phyloP scores from a whole-genome alignment of 92 coral and sea anemone genomes.

The Phenganax subtilis region DNA sequence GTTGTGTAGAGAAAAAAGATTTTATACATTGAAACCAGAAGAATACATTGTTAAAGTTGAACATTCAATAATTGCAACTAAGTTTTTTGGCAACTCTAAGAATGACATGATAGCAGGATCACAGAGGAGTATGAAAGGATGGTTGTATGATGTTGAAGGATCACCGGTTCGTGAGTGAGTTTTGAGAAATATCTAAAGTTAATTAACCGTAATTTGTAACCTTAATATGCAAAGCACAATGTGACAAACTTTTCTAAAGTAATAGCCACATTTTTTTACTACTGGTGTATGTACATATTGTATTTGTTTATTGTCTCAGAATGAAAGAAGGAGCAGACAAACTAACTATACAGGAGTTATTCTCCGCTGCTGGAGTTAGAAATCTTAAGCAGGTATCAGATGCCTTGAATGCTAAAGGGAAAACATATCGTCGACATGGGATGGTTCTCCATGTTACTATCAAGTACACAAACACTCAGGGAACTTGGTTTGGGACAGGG shows the following conservation, averaged over 20 bases:
- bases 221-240: not conserved
- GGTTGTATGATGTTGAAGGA: conserved; percentile 60
- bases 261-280: not conserved
- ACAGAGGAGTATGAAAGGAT: conserved; percentile 76
- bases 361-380: conserved; percentile 71
- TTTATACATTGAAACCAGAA: conserved; percentile 76
- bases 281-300: not conserved
- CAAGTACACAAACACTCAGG: conserved; percentile 67
- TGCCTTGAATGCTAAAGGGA: conserved; percentile 91
- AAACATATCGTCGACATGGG: conserved; percentile 83
- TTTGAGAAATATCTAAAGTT: not conserved
- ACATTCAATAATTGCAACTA: conserved; percentile 81
- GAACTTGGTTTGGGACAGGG: conserved; percentile 86
- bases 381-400: conserved; percentile 71
- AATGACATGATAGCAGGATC: conserved; percentile 66
- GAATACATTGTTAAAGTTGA: conserved; percentile 72
- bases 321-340: conserved; percentile 61
- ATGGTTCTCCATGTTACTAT: conserved; percentile 80
- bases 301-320: not conserved
- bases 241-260: too few relatives aligned
- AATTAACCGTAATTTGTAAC: not conserved
- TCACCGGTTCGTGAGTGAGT: conserved; percentile 40
- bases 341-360: conserved; percentile 66
- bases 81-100: conserved; percentile 52
- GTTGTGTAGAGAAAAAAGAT: conserved; percentile 65